Base-by-base conservation (phyloP, 2,113 vertebrate genomes). In the Ifrita kowaldi region DNA sequence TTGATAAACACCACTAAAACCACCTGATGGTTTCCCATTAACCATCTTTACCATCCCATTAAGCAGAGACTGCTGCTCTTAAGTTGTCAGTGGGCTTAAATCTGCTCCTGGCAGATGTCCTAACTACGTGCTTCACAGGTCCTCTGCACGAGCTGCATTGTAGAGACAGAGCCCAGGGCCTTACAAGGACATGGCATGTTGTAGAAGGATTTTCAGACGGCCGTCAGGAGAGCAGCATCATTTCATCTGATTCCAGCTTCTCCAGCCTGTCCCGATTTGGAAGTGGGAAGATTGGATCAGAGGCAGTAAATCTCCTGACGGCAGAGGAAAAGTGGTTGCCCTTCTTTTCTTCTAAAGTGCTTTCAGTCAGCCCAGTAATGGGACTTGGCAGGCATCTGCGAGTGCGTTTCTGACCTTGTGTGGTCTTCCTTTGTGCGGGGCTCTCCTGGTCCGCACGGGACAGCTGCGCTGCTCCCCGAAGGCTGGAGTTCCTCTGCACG, bases 121-220 rank as follows among this genome's bases (percentile, higher is more conserved):
- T 96, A 68, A 71, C 81, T 70, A 80, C 69, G 49, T 65, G 71
- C 84, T 95, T 96, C 75, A 22, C 76, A 59, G 79, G 74, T 94
- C 70, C 46, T 60, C 44, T 74, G 90, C 71, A 60, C 7, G 1
- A 94, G 89, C 65, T 55, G 67, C n/a, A 2, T 28, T 68, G 49
- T 64, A 60, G 84, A 94, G 88, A 46, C 74, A 93, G 89, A 95
- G 89, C 68, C 69, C 56, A 93, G 93, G 74, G 57, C 96, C 96
- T 97, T 97, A 97, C 90, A 97, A 97, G 96, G 97, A 93, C 90
- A 96, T 95, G 90, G 89, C 95, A 91, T 78, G 76, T 68, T 87
- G 57, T 47, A 55, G 67, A 87, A 87, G 80, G 85, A 89, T 94
- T 96, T 96, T 92, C 69, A 83, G 87, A 67, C 18, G 5, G 60